Evolutionary conservation across 2,797 vertebrate genomes (phyloP), one percentile per base, ranked within the genome.

Genomic region (Xiphophorus birchmanni): DNA sequence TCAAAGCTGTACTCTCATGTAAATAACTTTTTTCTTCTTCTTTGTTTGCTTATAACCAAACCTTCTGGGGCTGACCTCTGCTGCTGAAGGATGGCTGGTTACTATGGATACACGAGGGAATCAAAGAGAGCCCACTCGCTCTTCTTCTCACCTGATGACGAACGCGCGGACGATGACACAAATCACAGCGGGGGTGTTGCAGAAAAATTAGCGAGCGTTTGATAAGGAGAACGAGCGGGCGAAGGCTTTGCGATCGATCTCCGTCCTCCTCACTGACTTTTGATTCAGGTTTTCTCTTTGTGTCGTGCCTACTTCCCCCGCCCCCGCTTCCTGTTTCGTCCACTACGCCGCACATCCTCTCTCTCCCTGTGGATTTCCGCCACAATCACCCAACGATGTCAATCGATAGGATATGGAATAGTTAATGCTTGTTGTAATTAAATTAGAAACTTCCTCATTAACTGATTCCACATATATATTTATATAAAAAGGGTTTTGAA

Each of bases 111-210:
- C 91, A 54, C 9, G 3, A 83, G 88, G 81, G 91, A 90, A 91
- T 90, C 90, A 91, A 89, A 91, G 81, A 74, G 75, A 80, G 86
- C 90, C 83, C 89, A 82, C 89, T 84, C 72, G 85, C 80, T 88
- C 82, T 80, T 85, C 88, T 86, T 87, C 90, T 88, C 90, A 94
- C 92, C 93, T 94, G 92, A 92, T 91, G 92, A 90, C 71, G 82
- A 86, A 82, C 90, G 52, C 80, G 82, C 65, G 29, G 73, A 77
- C 7, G 88, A 87, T 83, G 85, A 91, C 87, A 86, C 78, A 63
- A 82, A 88, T 75, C 85, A 35, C 84, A 82, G 86, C 69, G 79
- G 81, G 79, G 88, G 87, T 54, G 84, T 86, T 76, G 26, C 69
- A 85, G 78, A 90, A 85, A 86, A 85, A 86, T 78, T 80, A 84